phyloP scores from a whole-genome alignment of 1,140 invertebrate genomes.

The Drosophila sproati region DNA sequence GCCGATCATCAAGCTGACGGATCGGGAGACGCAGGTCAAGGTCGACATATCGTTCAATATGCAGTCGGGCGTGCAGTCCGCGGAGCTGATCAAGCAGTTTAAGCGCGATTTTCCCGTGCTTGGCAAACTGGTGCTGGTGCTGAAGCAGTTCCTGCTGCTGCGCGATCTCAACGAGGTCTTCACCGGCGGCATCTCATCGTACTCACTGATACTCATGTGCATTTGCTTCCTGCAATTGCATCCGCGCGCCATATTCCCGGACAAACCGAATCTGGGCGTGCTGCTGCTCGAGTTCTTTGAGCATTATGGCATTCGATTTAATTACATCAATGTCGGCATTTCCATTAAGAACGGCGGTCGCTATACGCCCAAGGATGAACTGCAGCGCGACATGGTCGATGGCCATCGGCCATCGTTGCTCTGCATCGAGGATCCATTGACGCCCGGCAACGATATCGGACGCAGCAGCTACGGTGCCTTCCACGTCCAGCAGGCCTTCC shows the following conservation, averaged over 20 bases:
- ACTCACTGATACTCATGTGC: slow-evolving; percentile 98
- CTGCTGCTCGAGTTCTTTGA: slow-evolving; percentile 99
- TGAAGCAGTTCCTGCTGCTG: slow-evolving; percentile 99
- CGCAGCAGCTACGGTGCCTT: slow-evolving; percentile 96
- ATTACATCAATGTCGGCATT: slow-evolving; percentile 98
- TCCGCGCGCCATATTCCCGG: slow-evolving; percentile 87
- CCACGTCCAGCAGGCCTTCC: slow-evolving; percentile 97
- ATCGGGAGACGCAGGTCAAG: slow-evolving; percentile 95
- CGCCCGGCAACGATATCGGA: slow-evolving; percentile 97
- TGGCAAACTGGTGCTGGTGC: slow-evolving; percentile 96
- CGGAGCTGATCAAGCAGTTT: slow-evolving; percentile 96
- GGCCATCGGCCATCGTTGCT: slow-evolving; percentile 96
- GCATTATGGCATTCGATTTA: slow-evolving; percentile 98
- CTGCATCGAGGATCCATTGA: slow-evolving; percentile 99
- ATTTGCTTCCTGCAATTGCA: slow-evolving; percentile 97
- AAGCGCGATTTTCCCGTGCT: slow-evolving; percentile 93
- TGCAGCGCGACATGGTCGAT: slow-evolving; percentile 96
- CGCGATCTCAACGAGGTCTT: slow-evolving; percentile 99
- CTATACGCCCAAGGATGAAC: slow-evolving; percentile 97
- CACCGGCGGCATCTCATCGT: slow-evolving; percentile 98
- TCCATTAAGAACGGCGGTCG: slow-evolving; percentile 96
- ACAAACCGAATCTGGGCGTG: slow-evolving; percentile 94
- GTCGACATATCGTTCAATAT: slow-evolving; percentile 99
- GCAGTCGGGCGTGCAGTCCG: slow-evolving; percentile 97
- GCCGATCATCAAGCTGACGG: slow-evolving; percentile 98